Base-by-base conservation (phyloP, 2,888 invertebrate species). In the Lithophane leautieri region DNA sequence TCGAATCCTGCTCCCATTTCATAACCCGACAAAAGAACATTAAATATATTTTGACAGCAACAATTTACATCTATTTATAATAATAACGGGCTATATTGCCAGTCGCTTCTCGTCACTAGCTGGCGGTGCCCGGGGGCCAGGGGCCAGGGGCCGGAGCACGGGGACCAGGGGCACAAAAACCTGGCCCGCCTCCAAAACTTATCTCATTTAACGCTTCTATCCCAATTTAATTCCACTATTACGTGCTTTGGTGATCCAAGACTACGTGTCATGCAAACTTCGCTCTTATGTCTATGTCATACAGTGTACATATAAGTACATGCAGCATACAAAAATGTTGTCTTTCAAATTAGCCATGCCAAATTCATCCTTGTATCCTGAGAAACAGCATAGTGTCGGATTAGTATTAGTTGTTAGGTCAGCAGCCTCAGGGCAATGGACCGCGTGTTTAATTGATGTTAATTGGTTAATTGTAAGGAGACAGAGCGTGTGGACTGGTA, bases 401-500 rank as follows among this genome's bases (percentile, higher is more conserved):
- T 83, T 66, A 73, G 54, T 75, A 50, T 44, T 34, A 66, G 47
- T 47, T 67, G 61, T 70, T 61, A 82, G 91, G 90, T 89, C 90
- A 86, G 76, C 86, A 82, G 84, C 90, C 90, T 63, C n/a, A 71
- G 88, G 81, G 81, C 86, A 79, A 87, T 84, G 86, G 76, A 78
- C 82, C 71, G 80, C 77, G 75, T 84, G 78, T 83, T 81, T 89
- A 93, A 94, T 94, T 94, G 92, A 91, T 93, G 94, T 94, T 94
- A 94, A 94, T 94, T 91, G 93, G 93, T 93, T 94, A 94, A 94
- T 94, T 93, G 90, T 93, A 90, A 92, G 90, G 90, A 83, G 89
- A 84, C 89, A 87, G 91, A 90, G 70, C 85, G 84, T 62, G 71
- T 47, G 79, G 70, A 78, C 56, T 79, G 73, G n/a, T 14, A 52